Conservation (phyloP, 2,113 vertebrate species). For the Chaenocephalus aceratus region DNA sequence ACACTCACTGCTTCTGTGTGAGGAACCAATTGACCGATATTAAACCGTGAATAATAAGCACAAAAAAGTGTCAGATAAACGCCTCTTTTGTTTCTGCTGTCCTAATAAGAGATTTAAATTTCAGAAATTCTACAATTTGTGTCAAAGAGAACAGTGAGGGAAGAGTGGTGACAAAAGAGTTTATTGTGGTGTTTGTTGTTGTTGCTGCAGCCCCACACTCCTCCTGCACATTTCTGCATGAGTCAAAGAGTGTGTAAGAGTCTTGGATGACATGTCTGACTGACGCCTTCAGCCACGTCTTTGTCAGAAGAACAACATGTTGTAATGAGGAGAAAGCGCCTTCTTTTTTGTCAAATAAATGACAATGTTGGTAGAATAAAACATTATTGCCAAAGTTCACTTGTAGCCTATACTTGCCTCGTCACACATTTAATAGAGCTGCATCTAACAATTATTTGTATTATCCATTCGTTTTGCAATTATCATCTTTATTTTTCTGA, state of each 20-base stretch:
- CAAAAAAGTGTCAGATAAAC: not conserved
- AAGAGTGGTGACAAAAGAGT: constrained; percentile 9
- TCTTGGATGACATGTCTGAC: not conserved
- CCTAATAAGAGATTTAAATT: constrained; percentile 32
- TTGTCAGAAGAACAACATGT: not conserved
- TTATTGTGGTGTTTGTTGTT: constrained; percentile 21
- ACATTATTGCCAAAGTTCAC: not conserved
- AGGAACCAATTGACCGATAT: not conserved
- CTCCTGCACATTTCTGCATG: constrained; percentile 26
- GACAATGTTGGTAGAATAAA: not conserved
- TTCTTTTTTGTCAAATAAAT: not conserved
- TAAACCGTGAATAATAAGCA: not conserved
- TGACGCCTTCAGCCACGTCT: not conserved
- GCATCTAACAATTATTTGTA: not conserved
- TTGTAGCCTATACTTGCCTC: too few relatives aligned
- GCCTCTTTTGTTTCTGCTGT: not conserved
- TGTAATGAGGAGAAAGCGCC: not conserved
- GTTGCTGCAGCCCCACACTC: constrained; percentile 2
- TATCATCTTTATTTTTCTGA: not conserved
- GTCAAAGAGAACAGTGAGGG: constrained; percentile 10
- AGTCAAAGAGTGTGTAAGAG: not conserved
- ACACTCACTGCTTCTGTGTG: not conserved
- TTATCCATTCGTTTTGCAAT: not conserved
- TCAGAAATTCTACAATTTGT: not conserved
- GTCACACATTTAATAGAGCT: not conserved